Base-by-base conservation (phyloP, 2,113 vertebrate genomes). In the Catharus minimus region DNA sequence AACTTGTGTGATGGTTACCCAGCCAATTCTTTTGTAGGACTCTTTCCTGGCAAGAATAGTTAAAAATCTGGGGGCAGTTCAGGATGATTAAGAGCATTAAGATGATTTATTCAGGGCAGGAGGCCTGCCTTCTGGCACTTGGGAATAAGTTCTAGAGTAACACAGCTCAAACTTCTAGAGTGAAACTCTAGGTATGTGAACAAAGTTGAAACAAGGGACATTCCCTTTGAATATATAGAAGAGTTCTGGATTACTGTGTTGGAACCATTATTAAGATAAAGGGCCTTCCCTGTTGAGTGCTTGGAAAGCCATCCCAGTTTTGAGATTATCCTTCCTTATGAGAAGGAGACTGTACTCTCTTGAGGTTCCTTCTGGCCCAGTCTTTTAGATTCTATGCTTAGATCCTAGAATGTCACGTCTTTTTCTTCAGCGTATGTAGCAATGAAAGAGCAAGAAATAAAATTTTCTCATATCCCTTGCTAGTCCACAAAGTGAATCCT, bases 121-220 rank as follows among this genome's bases (percentile, higher is more conserved):
- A 9, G 3, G 9, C 39, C 43, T 62, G 26, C 7, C 13, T 7
- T 73, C 20, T 79, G 20, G 21, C 8, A 23, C 12, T 73, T 7
- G 0, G 6, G 4, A 9, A 3, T 57, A 32, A 33, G 28, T 71
- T 86, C 8, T 1, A 65, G 50, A 43, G 30, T n/a, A 36, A 69
- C 65, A 49, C 23, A 61, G 8, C 13, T 4, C 5, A 16, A 28
- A 30, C 15, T 43, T 1, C 0, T 39, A 53, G 43, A 33, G 36
- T 52, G 24, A 47, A 46, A 57, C 15, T 38, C 38, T 6, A 17
- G 52, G 15, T n/a, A 20, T 21, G 12, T 38, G 39, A 84, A 15
- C 5, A 13, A 28, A 47, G 13, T 50, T 71, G 11, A 50, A 72
- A 32, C 17, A n/a, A 73, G 28, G 23, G 30, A 53, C 22, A 20